A percentile compares a stretch with the other conserved stretches of the same genome.
Evolutionary conservation across 2,113 vertebrate species (phyloP).

Genomic region (Panthera leo): DNA sequence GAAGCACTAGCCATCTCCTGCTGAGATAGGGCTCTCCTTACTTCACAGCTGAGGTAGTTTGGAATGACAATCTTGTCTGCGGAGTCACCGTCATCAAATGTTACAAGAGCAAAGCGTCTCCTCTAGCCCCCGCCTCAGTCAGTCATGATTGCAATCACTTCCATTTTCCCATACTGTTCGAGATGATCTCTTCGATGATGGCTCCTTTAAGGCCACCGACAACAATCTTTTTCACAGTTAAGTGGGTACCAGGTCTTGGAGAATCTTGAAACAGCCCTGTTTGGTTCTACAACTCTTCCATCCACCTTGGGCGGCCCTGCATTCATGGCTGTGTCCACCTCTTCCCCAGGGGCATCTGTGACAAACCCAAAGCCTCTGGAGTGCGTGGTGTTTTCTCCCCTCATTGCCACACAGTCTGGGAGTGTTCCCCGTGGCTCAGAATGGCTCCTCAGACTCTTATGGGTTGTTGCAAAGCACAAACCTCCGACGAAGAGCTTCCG

Average conservation of each 20-base stretch:
- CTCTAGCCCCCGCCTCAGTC: not conserved
- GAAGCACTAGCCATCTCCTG: constrained; percentile 77
- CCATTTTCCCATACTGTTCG: not conserved
- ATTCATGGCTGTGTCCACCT: not conserved
- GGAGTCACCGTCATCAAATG: not conserved
- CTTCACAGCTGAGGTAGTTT: not conserved
- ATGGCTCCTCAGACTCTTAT: not conserved
- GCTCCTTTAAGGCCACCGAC: not conserved
- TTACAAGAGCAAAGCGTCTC: not conserved
- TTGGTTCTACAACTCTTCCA: no score
- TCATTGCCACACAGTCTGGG: not conserved
- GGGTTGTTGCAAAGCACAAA: not conserved
- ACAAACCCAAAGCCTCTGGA: not conserved
- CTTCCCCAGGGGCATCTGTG: not conserved
- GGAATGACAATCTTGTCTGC: not conserved
- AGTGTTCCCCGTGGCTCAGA: not conserved
- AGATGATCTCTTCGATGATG: not conserved
- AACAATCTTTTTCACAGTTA: not conserved
- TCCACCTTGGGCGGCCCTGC: not conserved
- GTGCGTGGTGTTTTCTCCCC: not conserved
- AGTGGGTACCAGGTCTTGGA: not conserved
- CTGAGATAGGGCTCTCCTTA: not conserved
- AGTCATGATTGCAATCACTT: not conserved
- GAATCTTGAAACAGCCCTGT: not conserved
- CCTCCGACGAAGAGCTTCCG: not conserved